Base-by-base conservation (phyloP, 2,113 vertebrate species). In the Actenoides lindsayi region DNA sequence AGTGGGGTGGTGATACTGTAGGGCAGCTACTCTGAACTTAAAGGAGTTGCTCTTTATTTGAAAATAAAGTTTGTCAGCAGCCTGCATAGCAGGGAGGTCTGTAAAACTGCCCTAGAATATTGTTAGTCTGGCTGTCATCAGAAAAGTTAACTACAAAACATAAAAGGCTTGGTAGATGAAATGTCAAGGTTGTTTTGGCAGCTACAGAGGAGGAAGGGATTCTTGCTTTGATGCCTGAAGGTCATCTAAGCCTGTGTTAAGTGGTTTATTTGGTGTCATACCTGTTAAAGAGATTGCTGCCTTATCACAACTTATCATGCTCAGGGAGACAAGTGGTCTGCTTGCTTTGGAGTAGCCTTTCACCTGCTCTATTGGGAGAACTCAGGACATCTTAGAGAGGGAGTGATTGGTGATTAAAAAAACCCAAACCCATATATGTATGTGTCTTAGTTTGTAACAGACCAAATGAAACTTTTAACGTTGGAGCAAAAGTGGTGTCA, bases 221-320 rank as follows among this genome's bases (percentile, higher is more conserved):
- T 73, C 33, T 63, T 77, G 1, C 51, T 82, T 10, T 41, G 42
- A 9, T 46, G 48, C n/a, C 68, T 89, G 83, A 92, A 94, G 90
- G 90, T 93, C 65, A 14, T 7, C 7, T 23, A 76, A 82, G 88
- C 41, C 76, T n/a, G 0, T 35, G 78, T 59, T 67, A 89, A 93
- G 77, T 89, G 89, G 48, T 76, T 93, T 91, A 90, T 95, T 96
- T 90, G 83, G 39, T 89, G 28, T 84, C 42, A 18, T 64, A 79
- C 62, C 83, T 57, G 44, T 44, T 93, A 76, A 89, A 91, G 87
- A 90, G 70, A 65, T 89, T 65, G 77, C 77, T 89, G 93, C 65
- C 79, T 78, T 90, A 87, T 77, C 89, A 59, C 60, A 81, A 11
- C 10, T 92, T 83, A 35, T 2, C 82, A 30, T 54, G 14, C 59